Evolutionary conservation across 2,888 invertebrate genomes (phyloP), one percentile per base, ranked within the genome.

Genomic region (Spatulosminthurus flaviceps): DNA sequence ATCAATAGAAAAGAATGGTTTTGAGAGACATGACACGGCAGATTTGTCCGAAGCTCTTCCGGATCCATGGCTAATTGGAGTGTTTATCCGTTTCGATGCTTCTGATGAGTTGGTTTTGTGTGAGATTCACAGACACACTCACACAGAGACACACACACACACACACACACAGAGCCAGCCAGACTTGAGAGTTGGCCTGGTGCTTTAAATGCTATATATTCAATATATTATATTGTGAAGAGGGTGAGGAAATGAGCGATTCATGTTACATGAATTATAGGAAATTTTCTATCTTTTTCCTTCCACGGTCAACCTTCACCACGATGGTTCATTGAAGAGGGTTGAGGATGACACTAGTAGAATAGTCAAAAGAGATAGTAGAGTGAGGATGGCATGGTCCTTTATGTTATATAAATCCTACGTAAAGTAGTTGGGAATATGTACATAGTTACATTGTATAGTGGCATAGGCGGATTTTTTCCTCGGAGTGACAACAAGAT

Each of bases 1-100:
- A 29, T 41, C 22, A 28, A 67, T 34, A 21, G 24, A 66, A 29
- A 61, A 24, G 61, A 75, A 74, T 69, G 61, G 34, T 67, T n/a
- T n/a, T 22, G 70, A 42, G 73, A 60, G 71, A 71, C 75, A 78
- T 80, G 80, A 80, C 78, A 80, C 76, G 76, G 74, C 78, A 75
- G 78, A 75, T 78, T 80, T 80, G 78, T 78, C 67, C 43, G 28
- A n/a, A 70, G 70, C 76, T 76, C 24, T 64, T 70, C 60, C 34
- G 64, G 66, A 26, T 21, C 78, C 78, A 41, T 78, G 43, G 66
- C 78, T 78, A 78, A 78, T 78, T 78, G 73, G 43, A 42, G 66
- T 70, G 51, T 66, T 64, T 67, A 51, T 51, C 51, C 16, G 74
- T 34, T 76, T 60, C 19, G 34, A 34, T 77, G 70, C 69, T 61